Evolutionary conservation across 2,888 invertebrate species (phyloP).

Genomic region (Orchesella flavescens): DNA sequence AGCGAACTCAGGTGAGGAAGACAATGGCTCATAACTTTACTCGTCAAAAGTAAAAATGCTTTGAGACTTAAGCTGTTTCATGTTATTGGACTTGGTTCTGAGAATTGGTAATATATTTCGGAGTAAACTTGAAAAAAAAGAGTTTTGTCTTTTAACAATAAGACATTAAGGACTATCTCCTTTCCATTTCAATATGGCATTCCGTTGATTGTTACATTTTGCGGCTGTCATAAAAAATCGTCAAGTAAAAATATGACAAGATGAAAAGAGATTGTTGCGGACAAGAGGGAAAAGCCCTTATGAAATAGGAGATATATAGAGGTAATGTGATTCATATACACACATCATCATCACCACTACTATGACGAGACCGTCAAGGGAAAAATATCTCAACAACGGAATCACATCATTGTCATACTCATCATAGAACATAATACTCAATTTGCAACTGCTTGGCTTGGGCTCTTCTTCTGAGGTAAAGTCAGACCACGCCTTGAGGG

Average conservation of each 20-base stretch:
- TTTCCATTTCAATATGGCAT: constrained; percentile 38
- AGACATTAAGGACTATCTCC: constrained; percentile 41
- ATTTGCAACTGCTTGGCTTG: constrained; percentile 8
- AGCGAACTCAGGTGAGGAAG: constrained; percentile 33
- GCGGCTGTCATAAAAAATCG: constrained; percentile 24
- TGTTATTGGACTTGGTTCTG: neutral
- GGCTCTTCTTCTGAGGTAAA: too few relatives aligned
- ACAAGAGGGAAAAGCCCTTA: too few relatives aligned
- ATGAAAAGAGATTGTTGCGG: neutral
- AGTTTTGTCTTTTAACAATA: constrained; percentile 29
- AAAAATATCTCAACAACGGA: neutral
- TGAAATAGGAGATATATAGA: neutral
- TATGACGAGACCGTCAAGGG: neutral
- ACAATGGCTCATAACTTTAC: constrained; percentile 39
- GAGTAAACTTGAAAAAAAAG: constrained; percentile 26
- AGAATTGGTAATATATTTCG: constrained; percentile 24
- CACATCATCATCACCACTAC: neutral
- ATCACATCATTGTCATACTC: constrained; percentile 13
- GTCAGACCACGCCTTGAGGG: constrained; percentile 47
- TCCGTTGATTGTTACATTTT: neutral
- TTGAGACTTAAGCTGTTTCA: constrained; percentile 10
- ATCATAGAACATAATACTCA: constrained; percentile 30
- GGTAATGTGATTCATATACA: constrained; percentile 2
- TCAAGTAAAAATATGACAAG: constrained; percentile 10
- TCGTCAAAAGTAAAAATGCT: constrained; percentile 28